Evolutionary conservation across 2,113 vertebrate species (phyloP).

Genomic region (Rhinoptilus africanus): DNA sequence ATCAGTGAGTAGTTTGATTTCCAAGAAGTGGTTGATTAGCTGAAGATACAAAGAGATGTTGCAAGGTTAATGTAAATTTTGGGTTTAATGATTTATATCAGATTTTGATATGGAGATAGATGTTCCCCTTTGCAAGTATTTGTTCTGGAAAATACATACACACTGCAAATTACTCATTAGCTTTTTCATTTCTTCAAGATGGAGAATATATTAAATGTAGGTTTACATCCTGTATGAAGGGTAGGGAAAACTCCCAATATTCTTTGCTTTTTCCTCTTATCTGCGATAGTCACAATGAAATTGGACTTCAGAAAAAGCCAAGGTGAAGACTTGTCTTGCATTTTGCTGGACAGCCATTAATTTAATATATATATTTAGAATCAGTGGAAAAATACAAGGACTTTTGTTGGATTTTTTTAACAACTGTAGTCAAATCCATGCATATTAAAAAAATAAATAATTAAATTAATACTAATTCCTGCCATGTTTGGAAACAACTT

Average conservation of each 20-base stretch:
- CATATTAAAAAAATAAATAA: too few species aligned
- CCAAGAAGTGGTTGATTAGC: neutral
- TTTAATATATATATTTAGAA: neutral
- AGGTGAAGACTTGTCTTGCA: neutral
- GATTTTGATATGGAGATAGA: neutral
- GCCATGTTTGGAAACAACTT: neutral
- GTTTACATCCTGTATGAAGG: neutral
- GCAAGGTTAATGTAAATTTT: neutral
- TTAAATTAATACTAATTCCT: neutral
- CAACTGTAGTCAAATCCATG: neutral
- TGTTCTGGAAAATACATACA: neutral
- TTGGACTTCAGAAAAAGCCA: neutral
- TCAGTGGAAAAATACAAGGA: neutral
- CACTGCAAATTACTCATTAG: neutral
- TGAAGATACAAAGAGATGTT: neutral
- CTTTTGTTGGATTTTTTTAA: neutral
- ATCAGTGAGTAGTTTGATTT: neutral
- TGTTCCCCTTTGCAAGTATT: neutral
- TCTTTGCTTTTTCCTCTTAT: neutral
- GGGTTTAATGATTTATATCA: neutral
- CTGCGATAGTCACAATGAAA: neutral
- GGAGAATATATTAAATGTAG: neutral
- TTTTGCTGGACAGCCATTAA: neutral
- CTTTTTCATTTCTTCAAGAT: neutral
- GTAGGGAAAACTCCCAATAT: neutral